Base-by-base conservation (phyloP, 1,140 invertebrate genomes). In the Aricia agestis region DNA sequence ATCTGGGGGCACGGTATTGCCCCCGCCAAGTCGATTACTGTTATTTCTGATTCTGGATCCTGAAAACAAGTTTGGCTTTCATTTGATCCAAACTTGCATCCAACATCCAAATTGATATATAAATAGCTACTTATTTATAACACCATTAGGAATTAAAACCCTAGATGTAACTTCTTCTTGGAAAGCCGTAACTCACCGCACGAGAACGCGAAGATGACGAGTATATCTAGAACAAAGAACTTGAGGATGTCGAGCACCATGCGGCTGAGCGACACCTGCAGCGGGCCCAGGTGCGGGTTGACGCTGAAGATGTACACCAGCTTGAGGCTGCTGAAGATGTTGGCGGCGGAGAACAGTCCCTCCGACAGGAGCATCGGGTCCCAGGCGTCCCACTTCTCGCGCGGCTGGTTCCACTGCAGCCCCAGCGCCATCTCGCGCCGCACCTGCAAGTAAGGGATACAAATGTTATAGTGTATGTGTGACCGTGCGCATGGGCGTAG, bases 211-310 rank as follows among this genome's bases (percentile, higher is more conserved):
- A 99, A 99, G n/a, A 99, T 94, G 0, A 99, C 98, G 19, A 99
- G 93, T 52, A 98, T 95, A 89, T 98, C 99, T 68, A 99, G 94
- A 79, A 98, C 97, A 88, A 98, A 97, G 91, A 99, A 99, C 90
- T 99, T 99, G 93, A 99, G 96, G 66, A 99, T 99, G 88, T 99
- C 98, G 93, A 98, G 96, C 70, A 99, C 97, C 98, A 99, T 99
- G 76, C 98, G 94, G 66, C 97, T 98, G 19, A 99, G 93, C 9
- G 98, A 99, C 66, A 99, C 98, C 93, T 99, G 98, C 69, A 99
- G 94, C 72, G 98, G 98, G 71, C 98, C 98, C 83, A 99, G 92
- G 92, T 99, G 97, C 31, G 98, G 98, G 93, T 99, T 99, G 68
- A 99, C 98, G 66, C 98, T 99, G 93, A 99, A 99, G 90, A 99